These are phyloP conservation scores for Scotopteryx bipunctaria DNA, from an alignment of 2,888 invertebrate species.

Conservation along the genomic window DNA sequence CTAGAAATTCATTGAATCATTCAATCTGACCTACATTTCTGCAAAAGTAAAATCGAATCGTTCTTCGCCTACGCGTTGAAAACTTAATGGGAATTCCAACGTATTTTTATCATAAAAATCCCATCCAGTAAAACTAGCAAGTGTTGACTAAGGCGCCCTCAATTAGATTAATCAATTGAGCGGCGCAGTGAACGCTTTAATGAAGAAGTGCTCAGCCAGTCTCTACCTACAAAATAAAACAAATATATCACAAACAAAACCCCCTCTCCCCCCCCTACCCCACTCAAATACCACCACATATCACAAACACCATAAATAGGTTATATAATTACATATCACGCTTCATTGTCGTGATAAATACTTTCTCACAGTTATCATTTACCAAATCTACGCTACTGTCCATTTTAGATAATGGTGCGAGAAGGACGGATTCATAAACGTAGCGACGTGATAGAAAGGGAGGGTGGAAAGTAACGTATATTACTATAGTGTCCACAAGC, in stretches of 20 bases:
- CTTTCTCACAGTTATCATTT: constrained; percentile 84
- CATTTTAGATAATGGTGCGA: constrained; percentile 82
- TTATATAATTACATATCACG: constrained; percentile 82
- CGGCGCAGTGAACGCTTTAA: constrained; percentile 51
- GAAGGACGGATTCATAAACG: constrained; percentile 52
- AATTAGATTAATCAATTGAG: constrained; percentile 64
- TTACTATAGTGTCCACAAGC: constrained; percentile 84
- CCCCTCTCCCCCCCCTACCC: constrained; percentile 34
- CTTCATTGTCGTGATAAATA: constrained; percentile 83
- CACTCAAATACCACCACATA: constrained; percentile 50
- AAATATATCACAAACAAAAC: constrained; percentile 65
- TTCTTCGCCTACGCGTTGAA: neutral
- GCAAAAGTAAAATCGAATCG: neutral
- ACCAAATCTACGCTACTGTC: constrained; percentile 83
- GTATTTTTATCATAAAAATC: constrained; percentile 30
- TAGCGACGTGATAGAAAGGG: constrained; percentile 50
- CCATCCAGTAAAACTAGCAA: constrained; percentile 31
- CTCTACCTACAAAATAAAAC: constrained; percentile 70
- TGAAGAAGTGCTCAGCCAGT: constrained; percentile 56
- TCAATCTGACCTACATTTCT: neutral
- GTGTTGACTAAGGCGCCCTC: constrained; percentile 46
- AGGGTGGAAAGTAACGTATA: constrained; percentile 80
- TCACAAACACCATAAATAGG: constrained; percentile 72
- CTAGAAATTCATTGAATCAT: neutral
- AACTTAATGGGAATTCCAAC: neutral